A percentile compares a stretch with the other conserved stretches of the same genome.
phyloP scores from a whole-genome alignment of 2,888 invertebrate genomes.

The Abrostola tripartita region DNA sequence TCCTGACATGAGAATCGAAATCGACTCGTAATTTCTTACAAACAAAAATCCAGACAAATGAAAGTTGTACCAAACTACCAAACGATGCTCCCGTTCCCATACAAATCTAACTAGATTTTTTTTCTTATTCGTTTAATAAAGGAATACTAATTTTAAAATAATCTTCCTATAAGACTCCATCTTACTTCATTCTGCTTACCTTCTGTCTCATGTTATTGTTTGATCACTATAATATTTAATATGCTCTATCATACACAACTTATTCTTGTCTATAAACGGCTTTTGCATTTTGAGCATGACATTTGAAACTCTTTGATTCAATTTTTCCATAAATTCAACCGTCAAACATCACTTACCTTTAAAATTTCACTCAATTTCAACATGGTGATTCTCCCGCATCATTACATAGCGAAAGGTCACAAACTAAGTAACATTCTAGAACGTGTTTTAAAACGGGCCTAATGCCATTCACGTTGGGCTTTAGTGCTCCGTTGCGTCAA shows the following conservation, averaged over 20 bases:
- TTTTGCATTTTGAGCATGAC: background rate
- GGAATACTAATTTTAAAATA: no score
- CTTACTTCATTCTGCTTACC: no score
- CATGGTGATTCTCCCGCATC: slow-evolving; percentile 38
- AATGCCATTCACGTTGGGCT: slow-evolving; percentile 48
- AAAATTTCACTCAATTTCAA: slow-evolving; percentile 53
- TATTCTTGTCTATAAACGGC: slow-evolving; percentile 1
- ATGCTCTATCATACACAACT: background rate
- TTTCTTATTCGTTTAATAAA: no score
- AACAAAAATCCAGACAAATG: no score
- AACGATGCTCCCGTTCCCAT: background rate
- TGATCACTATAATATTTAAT: no score
- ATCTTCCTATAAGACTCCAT: no score
- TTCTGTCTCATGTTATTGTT: no score
- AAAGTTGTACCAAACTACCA: no score
- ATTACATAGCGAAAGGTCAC: slow-evolving; percentile 50
- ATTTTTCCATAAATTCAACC: slow-evolving; percentile 3
- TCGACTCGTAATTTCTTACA: no score
- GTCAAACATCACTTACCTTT: slow-evolving; percentile 6
- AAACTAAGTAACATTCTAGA: slow-evolving; percentile 53
- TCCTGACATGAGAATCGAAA: no score
- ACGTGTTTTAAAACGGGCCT: slow-evolving; percentile 57
- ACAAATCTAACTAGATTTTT: background rate
- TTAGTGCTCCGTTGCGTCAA: slow-evolving; percentile 56
- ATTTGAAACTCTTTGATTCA: background rate